Conservation (phyloP, 2,888 invertebrate species). For the Fragum fragum region DNA sequence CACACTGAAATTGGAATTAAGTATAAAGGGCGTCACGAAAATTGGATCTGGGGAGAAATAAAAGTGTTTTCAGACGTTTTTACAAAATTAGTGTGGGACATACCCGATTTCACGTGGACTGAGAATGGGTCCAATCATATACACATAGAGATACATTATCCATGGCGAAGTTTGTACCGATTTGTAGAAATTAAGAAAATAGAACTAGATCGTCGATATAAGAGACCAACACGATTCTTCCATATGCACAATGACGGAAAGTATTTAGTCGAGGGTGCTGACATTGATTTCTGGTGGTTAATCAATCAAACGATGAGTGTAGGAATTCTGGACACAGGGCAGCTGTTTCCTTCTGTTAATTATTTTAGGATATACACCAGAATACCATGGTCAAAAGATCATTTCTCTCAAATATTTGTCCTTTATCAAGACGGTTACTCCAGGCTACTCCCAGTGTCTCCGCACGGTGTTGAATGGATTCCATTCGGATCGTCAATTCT, state of each 20-base stretch:
- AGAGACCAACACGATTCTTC: constrained; percentile 24
- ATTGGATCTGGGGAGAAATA: constrained; percentile 14
- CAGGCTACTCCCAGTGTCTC: constrained; percentile 58
- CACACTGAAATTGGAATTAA: constrained; percentile 22
- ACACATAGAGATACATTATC: constrained; percentile 26
- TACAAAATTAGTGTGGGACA: constrained; percentile 31
- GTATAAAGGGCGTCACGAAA: constrained; percentile 26
- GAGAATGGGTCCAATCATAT: constrained; percentile 35
- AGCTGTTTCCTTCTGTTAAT: constrained; percentile 51
- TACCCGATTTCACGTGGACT: constrained; percentile 45
- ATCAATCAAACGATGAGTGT: constrained; percentile 63
- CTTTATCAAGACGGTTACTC: constrained; percentile 70
- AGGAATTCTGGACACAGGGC: constrained; percentile 46
- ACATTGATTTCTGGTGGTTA: constrained; percentile 59
- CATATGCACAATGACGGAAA: constrained; percentile 46
- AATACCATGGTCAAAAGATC: constrained; percentile 63
- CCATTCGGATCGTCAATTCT: constrained; percentile 73
- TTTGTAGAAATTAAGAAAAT: constrained; percentile 37
- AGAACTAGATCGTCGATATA: constrained; percentile 30
- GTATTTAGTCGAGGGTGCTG: constrained; percentile 38
- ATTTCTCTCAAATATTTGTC: constrained; percentile 66
- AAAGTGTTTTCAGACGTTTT: neutral
- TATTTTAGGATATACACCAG: constrained; percentile 58
- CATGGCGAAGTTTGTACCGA: neutral
- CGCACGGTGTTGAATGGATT: constrained; percentile 68